These are phyloP conservation scores for Idaea dimidiata DNA, from an alignment of 2,888 invertebrate genomes.

Conservation along the genomic window DNA sequence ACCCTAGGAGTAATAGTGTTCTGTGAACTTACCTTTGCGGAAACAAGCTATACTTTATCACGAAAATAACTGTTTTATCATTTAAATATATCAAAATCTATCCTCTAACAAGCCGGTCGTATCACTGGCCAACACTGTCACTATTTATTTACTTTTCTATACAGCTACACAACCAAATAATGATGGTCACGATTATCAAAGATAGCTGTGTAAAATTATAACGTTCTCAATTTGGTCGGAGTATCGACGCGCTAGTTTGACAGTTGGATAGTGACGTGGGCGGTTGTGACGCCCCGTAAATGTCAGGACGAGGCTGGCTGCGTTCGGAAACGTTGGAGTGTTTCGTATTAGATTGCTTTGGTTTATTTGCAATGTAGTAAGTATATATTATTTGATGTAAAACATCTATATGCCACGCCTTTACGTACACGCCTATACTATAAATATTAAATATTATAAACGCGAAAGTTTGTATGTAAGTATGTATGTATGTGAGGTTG, in stretches of 20 bases:
- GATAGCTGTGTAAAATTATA: neutral
- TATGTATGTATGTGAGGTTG: no score
- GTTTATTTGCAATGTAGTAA: no score
- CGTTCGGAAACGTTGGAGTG: neutral
- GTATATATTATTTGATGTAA: no score
- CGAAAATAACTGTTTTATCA: neutral
- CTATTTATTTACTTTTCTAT: neutral
- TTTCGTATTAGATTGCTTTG: no score
- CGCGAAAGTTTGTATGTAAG: no score
- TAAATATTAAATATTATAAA: no score
- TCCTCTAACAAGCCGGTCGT: neutral
- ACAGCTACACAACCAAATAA: neutral
- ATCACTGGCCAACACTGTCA: neutral
- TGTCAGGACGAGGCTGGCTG: neutral
- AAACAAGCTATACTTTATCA: neutral
- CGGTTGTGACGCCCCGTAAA: neutral
- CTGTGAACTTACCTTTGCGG: neutral
- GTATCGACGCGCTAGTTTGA: neutral
- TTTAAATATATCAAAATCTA: neutral
- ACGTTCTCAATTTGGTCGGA: constrained; percentile 9
- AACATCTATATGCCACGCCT: no score
- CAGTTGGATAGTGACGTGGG: neutral
- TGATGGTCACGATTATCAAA: neutral
- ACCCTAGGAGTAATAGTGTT: no score
- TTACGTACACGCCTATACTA: no score